Percentiles rank a stretch among this genome's conserved stretches.
phyloP scores from a whole-genome alignment of 2,113 vertebrate genomes.

The Gnathonemus echidnorhynchus region DNA sequence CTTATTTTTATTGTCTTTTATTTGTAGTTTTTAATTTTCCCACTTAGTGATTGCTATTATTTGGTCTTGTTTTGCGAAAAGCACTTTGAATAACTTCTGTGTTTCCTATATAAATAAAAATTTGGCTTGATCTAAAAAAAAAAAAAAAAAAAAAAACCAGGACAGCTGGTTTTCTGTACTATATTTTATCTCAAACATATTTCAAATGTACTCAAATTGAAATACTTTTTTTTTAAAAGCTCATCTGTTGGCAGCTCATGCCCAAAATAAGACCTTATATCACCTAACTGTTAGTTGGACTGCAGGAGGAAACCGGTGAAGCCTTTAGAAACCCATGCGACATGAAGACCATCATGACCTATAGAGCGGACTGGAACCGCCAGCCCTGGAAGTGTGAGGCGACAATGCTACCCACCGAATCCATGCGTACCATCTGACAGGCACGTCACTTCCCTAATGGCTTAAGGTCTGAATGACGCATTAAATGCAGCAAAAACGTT shows the following conservation, averaged over 20 bases:
- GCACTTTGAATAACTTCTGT: neutral
- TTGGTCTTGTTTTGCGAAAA: neutral
- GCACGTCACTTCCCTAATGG: neutral
- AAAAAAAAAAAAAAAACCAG: neutral
- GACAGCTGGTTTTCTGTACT: neutral
- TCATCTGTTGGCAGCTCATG: neutral
- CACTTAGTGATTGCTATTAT: neutral
- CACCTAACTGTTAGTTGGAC: neutral
- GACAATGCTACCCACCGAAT: neutral
- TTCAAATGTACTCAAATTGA: neutral
- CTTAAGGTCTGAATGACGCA: neutral
- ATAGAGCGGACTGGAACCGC: no score
- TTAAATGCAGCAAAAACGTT: neutral
- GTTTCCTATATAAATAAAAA: neutral
- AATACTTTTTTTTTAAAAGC: neutral
- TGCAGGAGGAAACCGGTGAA: neutral
- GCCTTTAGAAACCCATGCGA: neutral
- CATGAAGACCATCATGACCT: neutral
- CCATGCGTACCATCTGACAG: neutral
- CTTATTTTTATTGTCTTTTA: neutral
- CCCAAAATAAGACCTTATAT: neutral
- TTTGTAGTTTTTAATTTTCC: neutral
- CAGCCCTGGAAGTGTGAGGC: no score
- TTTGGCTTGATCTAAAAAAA: neutral
- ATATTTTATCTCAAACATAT: neutral